Base-by-base conservation (phyloP, 2,113 vertebrate species). In the Otus sunia region DNA sequence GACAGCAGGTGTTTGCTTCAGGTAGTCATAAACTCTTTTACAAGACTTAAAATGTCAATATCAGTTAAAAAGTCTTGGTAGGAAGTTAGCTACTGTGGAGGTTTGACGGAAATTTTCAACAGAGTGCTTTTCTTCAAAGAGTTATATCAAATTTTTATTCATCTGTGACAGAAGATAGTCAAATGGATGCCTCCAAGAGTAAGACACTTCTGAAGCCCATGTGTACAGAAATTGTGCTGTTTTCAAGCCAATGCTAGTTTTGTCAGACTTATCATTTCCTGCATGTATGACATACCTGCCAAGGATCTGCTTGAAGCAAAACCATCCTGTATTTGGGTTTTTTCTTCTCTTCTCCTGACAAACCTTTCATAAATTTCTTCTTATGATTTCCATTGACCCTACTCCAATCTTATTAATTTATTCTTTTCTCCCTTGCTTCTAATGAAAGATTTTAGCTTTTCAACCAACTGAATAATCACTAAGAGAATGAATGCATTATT, bases 1-100 rank as follows among this genome's bases (percentile, higher is more conserved):
- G 66, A 71, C 94, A 95, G 97, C 87, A 96, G 89, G 71, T 80
- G 21, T 59, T 97, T 92, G 45, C 74, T 94, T 89, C 53, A 66
- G 71, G 74, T 95, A 92, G 25, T 58, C 56, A 78, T 60, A 90
- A 88, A 55, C 50, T 49, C 47, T 95, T 71, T 68, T 36, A 85
- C 94, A 93, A 91, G 27, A 8, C 69, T 92, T 60, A 86, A 92
- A 93, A 82, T 92, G 75, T 64, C 86, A 67, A 4, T 73, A 75
- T 90, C 32, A 27, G 27, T 84, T 95, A 62, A 95, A 94, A 78
- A 71, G 53, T 78, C 79, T 66, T 93, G 18, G 6, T 78, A 63
- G 78, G 55, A 93, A 92, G 53, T 64, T 94, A 86, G 50, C 37
- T 87, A 30, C 90, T 83, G 53, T 58, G 58, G 77, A 94, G 74